These are phyloP conservation scores for Trissolcus japonicus DNA, from an alignment of 2,888 invertebrate species.

Conservation along the genomic window DNA sequence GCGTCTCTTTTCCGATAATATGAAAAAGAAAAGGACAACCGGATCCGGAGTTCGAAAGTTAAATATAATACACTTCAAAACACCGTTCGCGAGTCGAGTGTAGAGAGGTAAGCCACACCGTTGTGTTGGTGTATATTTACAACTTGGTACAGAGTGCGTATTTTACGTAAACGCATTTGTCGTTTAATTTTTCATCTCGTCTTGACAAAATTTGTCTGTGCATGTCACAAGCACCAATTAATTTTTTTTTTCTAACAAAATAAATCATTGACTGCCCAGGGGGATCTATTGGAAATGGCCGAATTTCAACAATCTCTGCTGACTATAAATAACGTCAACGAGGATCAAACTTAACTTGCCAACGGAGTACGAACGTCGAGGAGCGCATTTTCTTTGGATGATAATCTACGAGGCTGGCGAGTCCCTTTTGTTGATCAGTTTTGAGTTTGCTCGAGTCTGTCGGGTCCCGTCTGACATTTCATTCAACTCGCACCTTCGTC, in stretches of 20 bases:
- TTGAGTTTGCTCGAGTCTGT: too few relatives aligned
- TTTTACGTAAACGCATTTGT: conserved; percentile 4
- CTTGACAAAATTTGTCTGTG: conserved; percentile 31
- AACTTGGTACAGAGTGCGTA: not conserved
- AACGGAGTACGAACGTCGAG: conserved; percentile 28
- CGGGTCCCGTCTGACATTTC: too few relatives aligned
- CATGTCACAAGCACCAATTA: not conserved
- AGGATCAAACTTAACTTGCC: conserved; percentile 46
- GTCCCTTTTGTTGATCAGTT: not conserved
- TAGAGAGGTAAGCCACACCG: conserved; percentile 5
- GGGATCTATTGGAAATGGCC: conserved; percentile 43
- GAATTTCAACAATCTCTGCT: conserved; percentile 32
- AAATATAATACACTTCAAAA: conserved; percentile 21
- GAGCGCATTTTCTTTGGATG: not conserved
- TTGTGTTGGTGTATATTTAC: conserved; percentile 4
- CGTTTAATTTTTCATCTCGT: conserved; percentile 39
- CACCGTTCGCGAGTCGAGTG: conserved; percentile 9
- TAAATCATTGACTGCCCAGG: conserved; percentile 34
- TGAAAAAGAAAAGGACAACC: conserved; percentile 31
- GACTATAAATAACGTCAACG: conserved; percentile 43
- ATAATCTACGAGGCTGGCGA: too few relatives aligned
- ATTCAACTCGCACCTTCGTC: too few relatives aligned
- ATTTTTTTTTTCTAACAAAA: not conserved
- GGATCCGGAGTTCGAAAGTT: conserved; percentile 28
- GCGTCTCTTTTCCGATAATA: conserved; percentile 29